Conservation (phyloP, 2,888 invertebrate genomes). For the Luffia ferchaultella region DNA sequence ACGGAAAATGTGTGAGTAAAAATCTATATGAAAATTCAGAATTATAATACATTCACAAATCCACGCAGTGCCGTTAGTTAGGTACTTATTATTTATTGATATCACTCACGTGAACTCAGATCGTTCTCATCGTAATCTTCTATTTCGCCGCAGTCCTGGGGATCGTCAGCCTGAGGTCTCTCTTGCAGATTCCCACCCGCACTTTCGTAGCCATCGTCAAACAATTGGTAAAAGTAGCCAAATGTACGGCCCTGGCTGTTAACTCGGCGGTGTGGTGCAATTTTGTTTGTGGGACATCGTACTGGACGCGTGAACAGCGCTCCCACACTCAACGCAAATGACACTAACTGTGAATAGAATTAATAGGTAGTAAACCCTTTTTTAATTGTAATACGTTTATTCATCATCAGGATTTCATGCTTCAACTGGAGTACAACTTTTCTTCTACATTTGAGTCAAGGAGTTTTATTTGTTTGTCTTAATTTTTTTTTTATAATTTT, state of each 20-base stretch:
- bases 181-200: conserved; percentile 31
- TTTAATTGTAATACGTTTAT: no score
- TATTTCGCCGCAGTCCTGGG: conserved; percentile 49
- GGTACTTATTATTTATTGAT: no score
- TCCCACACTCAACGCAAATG: background rate
- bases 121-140: conserved; percentile 56
- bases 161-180: conserved; percentile 38
- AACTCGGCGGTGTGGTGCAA: conserved; percentile 38
- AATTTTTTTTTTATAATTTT: no score
- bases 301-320: conserved; percentile 39
- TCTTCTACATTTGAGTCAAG: no score
- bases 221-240: conserved; percentile 28
- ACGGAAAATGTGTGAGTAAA: no score
- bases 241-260: conserved; percentile 32
- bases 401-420: no score
- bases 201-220: conserved; percentile 19
- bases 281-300: conserved; percentile 52
- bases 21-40: no score
- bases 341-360: background rate
- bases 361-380: no score
- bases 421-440: no score
- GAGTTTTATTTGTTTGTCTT: no score
- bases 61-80: no score
- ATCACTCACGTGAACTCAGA: conserved; percentile 40
- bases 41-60: no score